Base-by-base conservation (phyloP, 2,113 vertebrate species). In the Psittacula cyanocephala region DNA sequence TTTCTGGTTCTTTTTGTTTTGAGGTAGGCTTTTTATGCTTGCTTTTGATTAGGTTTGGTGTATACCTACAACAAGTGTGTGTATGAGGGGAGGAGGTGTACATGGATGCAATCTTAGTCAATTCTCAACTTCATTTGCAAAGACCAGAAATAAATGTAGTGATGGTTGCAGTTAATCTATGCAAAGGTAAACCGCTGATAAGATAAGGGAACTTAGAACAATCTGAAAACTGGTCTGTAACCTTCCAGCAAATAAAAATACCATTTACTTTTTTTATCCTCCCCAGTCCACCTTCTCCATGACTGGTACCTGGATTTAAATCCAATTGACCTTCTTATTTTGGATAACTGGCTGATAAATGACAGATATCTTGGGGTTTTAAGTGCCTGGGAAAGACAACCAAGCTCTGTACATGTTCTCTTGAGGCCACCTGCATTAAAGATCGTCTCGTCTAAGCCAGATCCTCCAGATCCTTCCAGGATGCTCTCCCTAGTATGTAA, bases 41-140 rank as follows among this genome's bases (percentile, higher is more conserved):
- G 17, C 3, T 62, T 93, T 69, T n/a, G 4, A 8, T 79, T 6
- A 17, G 10, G 6, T 59, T 79, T 68, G 9, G 4, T 70, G 27
- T 18, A 28, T 14, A 20, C 6, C 41, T 67, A 31, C 33, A 49
- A 41, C 10, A 75, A 23, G 2, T 17, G 4, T 28, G 15, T 52
- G 25, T 17, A 60, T n/a, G 35, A 37, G 11, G 28, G 3, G 16
- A 31, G 8, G 2, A 5, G 1, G 2, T 65, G 10, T 50, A 27
- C 7, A 1, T 39, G 6, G 8, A 20, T 90, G 23, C 9, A 16
- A 6, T 29, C 20, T 62, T 33, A 18, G 3, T 33, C 14, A 70
- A 6, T 64, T 35, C 28, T 62, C 9, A 33, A 74, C 24, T 37
- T 75, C 10, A 9, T 7, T 37, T 47, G 15, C 49, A 63, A 47